These are phyloP conservation scores for Xanthia icteritia DNA, from an alignment of 2,888 invertebrate genomes.

Conservation along the genomic window DNA sequence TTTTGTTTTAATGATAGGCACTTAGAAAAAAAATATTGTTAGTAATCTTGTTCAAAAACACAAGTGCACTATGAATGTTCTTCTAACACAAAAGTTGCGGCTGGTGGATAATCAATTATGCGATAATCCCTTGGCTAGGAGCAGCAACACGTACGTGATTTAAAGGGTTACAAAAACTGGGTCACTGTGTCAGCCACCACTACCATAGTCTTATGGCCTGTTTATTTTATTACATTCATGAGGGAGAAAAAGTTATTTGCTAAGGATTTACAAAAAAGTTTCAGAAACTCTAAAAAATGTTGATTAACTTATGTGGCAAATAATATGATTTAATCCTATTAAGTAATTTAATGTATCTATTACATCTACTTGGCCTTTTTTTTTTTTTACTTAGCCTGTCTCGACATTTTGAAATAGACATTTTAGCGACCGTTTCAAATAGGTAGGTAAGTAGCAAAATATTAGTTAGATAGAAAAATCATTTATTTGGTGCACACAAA, in stretches of 20 bases:
- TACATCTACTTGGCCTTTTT: no score
- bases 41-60: background rate
- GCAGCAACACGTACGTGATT: slow-evolving; percentile 34
- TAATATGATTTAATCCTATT: background rate
- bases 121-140: slow-evolving; percentile 36
- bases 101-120: slow-evolving; percentile 47
- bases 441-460: no score
- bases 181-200: slow-evolving; percentile 13
- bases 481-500: no score
- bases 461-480: no score
- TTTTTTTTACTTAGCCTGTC: background rate
- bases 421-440: no score
- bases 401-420: background rate
- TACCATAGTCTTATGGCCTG: background rate
- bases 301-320: background rate
- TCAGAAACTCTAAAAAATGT: background rate
- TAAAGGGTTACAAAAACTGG: slow-evolving; percentile 34
- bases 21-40: no score
- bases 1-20: no score
- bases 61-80: slow-evolving; percentile 13
- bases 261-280: background rate
- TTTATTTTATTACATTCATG: background rate
- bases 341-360: no score
- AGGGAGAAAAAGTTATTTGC: background rate
- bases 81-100: slow-evolving; percentile 1